A percentile compares a stretch with the other conserved stretches of the same genome.
Evolutionary conservation across 2,113 vertebrate genomes (phyloP).

Genomic region (Hypanus sabinus): DNA sequence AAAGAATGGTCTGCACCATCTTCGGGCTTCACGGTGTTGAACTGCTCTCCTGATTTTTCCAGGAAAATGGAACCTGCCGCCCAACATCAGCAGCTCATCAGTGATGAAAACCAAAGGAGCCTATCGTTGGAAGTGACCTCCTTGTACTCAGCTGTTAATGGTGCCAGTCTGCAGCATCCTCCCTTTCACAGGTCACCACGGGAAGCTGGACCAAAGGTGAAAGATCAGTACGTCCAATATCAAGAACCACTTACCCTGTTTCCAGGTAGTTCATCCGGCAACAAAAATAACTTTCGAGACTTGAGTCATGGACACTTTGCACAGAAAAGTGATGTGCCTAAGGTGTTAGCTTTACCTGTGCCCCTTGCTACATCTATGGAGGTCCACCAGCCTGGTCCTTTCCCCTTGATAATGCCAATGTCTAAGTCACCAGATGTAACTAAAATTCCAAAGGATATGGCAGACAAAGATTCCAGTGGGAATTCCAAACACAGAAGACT

Average conservation of each 20-base stretch:
- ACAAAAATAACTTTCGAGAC: neutral
- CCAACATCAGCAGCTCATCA: neutral
- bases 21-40: neutral
- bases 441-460: neutral
- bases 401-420: neutral
- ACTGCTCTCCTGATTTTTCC: neutral
- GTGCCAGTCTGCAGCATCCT: neutral
- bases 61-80: neutral
- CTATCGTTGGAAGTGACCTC: neutral
- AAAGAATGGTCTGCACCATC: neutral
- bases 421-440: neutral
- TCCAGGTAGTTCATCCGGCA: neutral
- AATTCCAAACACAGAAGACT: neutral
- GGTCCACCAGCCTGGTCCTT: neutral
- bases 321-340: neutral
- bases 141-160: neutral
- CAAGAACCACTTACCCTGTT: neutral
- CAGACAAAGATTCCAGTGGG: neutral
- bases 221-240: neutral
- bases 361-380: neutral
- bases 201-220: neutral
- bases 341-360: neutral
- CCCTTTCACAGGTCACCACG: neutral
- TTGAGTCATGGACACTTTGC: neutral
- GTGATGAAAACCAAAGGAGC: neutral